Base-by-base conservation (phyloP, 2,797 vertebrate genomes). In the Heliangelus exortis region DNA sequence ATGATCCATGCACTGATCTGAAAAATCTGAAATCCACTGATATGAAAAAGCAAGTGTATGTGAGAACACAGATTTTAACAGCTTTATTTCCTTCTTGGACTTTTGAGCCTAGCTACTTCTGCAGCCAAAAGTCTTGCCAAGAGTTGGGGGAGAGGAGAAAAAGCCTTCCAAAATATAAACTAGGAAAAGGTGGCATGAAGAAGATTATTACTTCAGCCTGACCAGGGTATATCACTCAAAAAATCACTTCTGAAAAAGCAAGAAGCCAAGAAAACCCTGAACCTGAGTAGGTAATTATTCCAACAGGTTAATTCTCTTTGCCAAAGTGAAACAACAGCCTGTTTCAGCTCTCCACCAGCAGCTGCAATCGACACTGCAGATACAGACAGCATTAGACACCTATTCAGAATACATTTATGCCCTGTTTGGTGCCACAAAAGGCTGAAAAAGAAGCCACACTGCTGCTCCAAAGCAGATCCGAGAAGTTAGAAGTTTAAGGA, bases 321-420 rank as follows among this genome's bases (percentile, higher is more conserved):
- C 12, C 18, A 14, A 69, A 76, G 39, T 14, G 48, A 66, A 86
- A 23, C 10, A 71, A 14, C 20, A 45, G 34, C 19, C 3, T 50
- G 4, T 43, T 68, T 66, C 58, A 91, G 73, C 21, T 81, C 58
- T 59, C 58, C 54, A 33, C 1, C 0, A 0, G 17, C 69, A 75
- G 51, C 48, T 33, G 16, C 43, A 69, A 28, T 22, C 7, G 2
- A 9, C 33, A 39, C 10, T 33, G n/a, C 3, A 21, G 15, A 7
- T 16, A 50, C 0, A 4, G 62, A 6, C 3, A 61, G 7, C 26
- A 62, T 15, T 1, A 33, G 43, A 39, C 9, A 43, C 12, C n/a
- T 43, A 41, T 10, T 63, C 7, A 34, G 33, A 6, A 23, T 20
- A 29, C 19, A 28, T 15, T 51, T 31, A 28, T 25, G 61, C 20